A percentile compares a stretch with the other conserved stretches of the same genome.
Conservation (phyloP, 2,113 vertebrate genomes). For the Labeo rohita region DNA sequence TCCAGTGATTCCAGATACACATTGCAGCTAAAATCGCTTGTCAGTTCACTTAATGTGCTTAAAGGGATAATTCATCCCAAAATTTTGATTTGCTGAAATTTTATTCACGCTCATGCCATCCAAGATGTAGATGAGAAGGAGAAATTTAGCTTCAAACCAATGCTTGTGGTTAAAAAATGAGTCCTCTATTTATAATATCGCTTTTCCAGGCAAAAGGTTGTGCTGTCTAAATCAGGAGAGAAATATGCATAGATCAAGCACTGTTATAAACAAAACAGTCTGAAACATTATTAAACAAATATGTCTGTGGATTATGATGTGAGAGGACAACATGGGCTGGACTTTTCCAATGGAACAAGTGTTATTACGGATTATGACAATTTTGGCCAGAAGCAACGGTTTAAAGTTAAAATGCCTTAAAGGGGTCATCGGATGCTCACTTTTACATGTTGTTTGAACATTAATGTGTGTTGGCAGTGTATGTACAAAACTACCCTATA, state of each 20-base stretch:
- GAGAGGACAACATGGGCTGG: too few species aligned
- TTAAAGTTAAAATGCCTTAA: too few species aligned
- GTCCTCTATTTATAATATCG: background rate
- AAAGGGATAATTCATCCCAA: background rate
- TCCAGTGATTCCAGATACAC: background rate
- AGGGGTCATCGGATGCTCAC: too few species aligned
- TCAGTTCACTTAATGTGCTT: background rate
- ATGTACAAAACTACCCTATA: too few species aligned
- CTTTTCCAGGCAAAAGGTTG: background rate
- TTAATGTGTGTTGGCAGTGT: too few species aligned
- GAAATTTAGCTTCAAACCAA: background rate
- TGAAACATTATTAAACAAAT: background rate
- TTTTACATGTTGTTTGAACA: too few species aligned
- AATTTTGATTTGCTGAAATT: background rate
- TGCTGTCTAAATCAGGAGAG: too few species aligned
- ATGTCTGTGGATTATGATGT: background rate
- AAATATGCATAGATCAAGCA: too few species aligned
- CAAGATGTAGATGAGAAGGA: background rate
- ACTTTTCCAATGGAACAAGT: too few species aligned
- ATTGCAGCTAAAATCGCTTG: background rate
- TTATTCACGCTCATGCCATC: background rate
- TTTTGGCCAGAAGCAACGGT: too few species aligned
- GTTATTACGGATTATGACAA: too few species aligned
- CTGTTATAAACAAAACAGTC: too few species aligned
- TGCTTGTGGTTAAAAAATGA: background rate